Evolutionary conservation across 1,140 invertebrate genomes (phyloP), one percentile per base, ranked within the genome.

Genomic region (Hirudo medicinalis): DNA sequence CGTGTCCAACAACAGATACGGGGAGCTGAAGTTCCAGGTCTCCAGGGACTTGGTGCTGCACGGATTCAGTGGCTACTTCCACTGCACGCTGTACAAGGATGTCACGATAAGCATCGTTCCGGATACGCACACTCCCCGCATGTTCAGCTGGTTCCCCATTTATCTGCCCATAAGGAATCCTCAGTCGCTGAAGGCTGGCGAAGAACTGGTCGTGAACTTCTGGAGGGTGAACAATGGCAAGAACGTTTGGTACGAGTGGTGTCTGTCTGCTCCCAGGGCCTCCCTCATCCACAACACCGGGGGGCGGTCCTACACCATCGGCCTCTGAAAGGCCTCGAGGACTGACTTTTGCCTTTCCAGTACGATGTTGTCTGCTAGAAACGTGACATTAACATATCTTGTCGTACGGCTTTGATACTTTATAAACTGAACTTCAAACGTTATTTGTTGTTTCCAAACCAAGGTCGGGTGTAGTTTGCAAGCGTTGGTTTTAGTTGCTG

Each of bases 61-160:
- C 81, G 94, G 93, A 9, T 92, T 99, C 81, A 90, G 89, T 69
- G 95, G 95, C 2, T 99, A 94, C 80, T 99, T 99, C 84, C 90
- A 95, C 76, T 87, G 90, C 63, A 80, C 87, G 68, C 84, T 99
- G 20, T 96, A 90, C 81, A 89, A 89, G 76, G 86, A 92, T 79
- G 86, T 95, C 57, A 88, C 82, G 54, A 83, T 98, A 15, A 96
- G 93, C 79, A 98, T 94, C 78, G 86, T 90, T 75, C 94, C 94
- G 6, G 82, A 86, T 22, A 92, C 89, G 8, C 89, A 94, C 79
- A 92, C 92, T 53, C 84, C 85, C 5, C 90, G 90, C 77, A 93
- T 97, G 91, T 91, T 94, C 76, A 93, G 91, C 75, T 98, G 95
- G 95, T 98, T 97, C 80, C 93, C 94, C 19, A 91, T 96, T 70